Evolutionary conservation across 2,113 vertebrate species (phyloP).

Genomic region (Mastomys coucha): DNA sequence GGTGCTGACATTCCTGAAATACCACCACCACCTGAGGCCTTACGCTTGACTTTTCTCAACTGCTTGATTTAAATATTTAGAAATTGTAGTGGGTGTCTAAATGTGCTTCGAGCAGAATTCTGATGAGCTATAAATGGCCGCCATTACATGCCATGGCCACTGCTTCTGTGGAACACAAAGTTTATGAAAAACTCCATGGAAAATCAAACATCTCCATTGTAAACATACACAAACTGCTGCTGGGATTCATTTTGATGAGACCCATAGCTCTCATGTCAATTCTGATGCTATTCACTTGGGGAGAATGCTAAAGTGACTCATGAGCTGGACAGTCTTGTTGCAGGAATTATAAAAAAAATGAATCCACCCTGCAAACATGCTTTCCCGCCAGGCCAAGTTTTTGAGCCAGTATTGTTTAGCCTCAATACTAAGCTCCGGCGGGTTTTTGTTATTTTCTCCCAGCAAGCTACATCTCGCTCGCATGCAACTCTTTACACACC

Average conservation of each 20-base stretch:
- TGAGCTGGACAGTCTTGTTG: neutral
- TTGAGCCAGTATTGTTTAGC: too few species aligned
- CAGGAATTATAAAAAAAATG: too few species aligned
- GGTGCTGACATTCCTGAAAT: conserved; percentile 75
- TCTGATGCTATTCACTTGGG: neutral
- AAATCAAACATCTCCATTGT: neutral
- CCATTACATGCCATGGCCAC: neutral
- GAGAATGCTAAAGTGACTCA: neutral
- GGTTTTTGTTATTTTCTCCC: too few species aligned
- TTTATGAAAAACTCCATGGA: neutral
- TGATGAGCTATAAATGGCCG: neutral
- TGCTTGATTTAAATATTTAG: conserved; percentile 52
- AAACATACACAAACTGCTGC: neutral
- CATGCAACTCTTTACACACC: too few species aligned
- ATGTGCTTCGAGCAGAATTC: conserved; percentile 26
- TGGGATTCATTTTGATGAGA: neutral
- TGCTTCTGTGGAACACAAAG: neutral
- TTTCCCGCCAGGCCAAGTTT: too few species aligned
- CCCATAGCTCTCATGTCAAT: neutral
- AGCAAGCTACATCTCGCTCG: too few species aligned
- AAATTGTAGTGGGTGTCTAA: conserved; percentile 34
- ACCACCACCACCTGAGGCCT: conserved; percentile 75
- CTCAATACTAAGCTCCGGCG: too few species aligned
- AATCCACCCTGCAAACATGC: too few species aligned
- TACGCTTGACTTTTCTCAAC: conserved; percentile 63